Conservation (phyloP, 2,113 vertebrate genomes). For the Ochotona curzoniae region DNA sequence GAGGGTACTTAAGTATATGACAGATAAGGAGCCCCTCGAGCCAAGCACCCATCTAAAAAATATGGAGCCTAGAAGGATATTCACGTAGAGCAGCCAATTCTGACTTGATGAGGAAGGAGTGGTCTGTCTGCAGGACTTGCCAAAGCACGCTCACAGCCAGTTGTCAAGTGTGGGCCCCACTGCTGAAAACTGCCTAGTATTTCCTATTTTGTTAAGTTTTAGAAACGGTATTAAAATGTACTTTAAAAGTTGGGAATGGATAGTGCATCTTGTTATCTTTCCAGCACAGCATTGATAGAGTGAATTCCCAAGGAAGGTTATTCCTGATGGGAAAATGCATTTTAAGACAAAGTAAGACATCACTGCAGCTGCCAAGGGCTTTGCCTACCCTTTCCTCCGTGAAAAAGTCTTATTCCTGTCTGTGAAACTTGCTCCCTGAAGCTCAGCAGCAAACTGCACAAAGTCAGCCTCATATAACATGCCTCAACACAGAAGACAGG, state of each 20-base stretch:
- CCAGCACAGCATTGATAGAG: not conserved
- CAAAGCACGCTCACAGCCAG: not conserved
- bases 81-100: not conserved
- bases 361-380: not conserved
- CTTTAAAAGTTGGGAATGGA: not conserved
- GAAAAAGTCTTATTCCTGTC: not conserved
- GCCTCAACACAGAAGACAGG: slow-evolving; percentile 40
- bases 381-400: not conserved
- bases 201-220: not conserved
- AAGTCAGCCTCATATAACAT: slow-evolving; percentile 44
- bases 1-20: not conserved
- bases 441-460: slow-evolving; percentile 9
- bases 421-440: not conserved
- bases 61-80: not conserved
- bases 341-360: not conserved
- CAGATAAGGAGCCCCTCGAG: not conserved
- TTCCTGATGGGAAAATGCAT: not conserved
- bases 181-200: not conserved
- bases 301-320: not conserved
- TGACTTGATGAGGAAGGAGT: not conserved
- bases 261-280: not conserved
- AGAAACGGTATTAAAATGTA: not conserved
- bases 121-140: not conserved
- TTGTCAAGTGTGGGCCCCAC: not conserved
- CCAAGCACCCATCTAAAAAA: not conserved